Base-by-base conservation (phyloP, 2,797 vertebrate genomes). In the Eleutherodactylus coqui region DNA sequence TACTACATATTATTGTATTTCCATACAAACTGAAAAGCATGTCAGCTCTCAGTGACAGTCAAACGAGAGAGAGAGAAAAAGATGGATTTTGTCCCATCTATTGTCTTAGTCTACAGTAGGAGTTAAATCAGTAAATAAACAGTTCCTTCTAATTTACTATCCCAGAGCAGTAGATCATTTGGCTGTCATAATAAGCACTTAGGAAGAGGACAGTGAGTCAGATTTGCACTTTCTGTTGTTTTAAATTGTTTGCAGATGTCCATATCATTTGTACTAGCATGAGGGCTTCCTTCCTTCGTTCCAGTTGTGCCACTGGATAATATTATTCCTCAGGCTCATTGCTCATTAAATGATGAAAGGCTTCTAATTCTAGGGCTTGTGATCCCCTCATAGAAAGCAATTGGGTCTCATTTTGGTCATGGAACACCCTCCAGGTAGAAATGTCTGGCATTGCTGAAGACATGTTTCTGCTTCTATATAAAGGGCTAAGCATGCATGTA, bases 161-260 rank as follows among this genome's bases (percentile, higher is more conserved):
- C 73, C 79, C 49, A 77, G 85, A 19, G 27, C 47, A 60, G 73
- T 47, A 78, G 55, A 70, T 72, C 72, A 77, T 77, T 49, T 83
- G 79, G 79, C 79, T 82, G 85, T 45, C 82, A 75, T 78, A 83
- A 86, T 45, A 55, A 80, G 72, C 58, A 82, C 70, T 75, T 86
- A 78, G 38, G 77, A 70, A 51, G 36, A 80, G 67, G 77, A 81
- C 69, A 86, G 43, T 86, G 79, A 86, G 72, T 86, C 85, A 78
- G 17, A 69, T 69, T 67, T 86, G 80, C 85, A 82, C 79, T 86
- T 86, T 82, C 79, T 83, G 79, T 49, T 67, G 70, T 70, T 86
- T 38, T 43, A 83, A 86, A 86, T 86, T 29, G 45, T 60, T 77
- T 86, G 79, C 85, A 86, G 79, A 86, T 86, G 85, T 86, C 79